These are phyloP conservation scores for Danionella cerebrum DNA, from an alignment of 2,113 vertebrate species.

Conservation along the genomic window DNA sequence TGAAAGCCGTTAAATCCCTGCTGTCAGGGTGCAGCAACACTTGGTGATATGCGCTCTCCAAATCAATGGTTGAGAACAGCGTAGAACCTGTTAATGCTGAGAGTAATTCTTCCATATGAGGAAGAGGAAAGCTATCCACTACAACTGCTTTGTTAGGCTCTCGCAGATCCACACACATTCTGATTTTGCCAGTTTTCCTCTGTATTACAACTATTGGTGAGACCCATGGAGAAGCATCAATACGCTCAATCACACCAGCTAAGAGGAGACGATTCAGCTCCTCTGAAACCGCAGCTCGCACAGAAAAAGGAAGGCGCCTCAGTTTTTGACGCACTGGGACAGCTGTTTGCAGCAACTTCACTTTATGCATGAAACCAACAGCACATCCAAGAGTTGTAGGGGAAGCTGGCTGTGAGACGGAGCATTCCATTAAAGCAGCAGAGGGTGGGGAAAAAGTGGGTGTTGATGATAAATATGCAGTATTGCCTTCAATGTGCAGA, in stretches of 20 bases:
- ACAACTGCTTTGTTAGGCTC: conserved; percentile 30
- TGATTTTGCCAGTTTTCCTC: background rate
- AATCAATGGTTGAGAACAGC: conserved; percentile 19
- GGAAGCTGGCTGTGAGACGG: no score
- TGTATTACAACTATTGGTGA: background rate
- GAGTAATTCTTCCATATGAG: conserved; percentile 26
- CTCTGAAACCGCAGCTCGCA: background rate
- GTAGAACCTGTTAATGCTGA: background rate
- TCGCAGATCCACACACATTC: conserved; percentile 13
- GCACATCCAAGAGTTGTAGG: background rate
- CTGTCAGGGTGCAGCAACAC: conserved; percentile 12
- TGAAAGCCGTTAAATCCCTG: conserved; percentile 19
- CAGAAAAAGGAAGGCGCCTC: background rate
- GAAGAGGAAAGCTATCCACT: conserved; percentile 4
- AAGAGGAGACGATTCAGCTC: background rate
- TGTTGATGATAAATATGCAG: no score
- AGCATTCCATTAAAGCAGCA: no score
- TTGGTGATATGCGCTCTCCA: conserved; percentile 23
- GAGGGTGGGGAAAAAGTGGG: no score
- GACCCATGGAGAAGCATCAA: conserved; percentile 6
- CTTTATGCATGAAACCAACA: conserved; percentile 15
- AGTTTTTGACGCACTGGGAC: conserved; percentile 3
- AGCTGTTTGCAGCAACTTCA: background rate
- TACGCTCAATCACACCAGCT: conserved; percentile 2
- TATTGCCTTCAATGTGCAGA: no score